These are phyloP conservation scores for Idaea dimidiata DNA, from an alignment of 2,888 invertebrate genomes.

Conservation along the genomic window DNA sequence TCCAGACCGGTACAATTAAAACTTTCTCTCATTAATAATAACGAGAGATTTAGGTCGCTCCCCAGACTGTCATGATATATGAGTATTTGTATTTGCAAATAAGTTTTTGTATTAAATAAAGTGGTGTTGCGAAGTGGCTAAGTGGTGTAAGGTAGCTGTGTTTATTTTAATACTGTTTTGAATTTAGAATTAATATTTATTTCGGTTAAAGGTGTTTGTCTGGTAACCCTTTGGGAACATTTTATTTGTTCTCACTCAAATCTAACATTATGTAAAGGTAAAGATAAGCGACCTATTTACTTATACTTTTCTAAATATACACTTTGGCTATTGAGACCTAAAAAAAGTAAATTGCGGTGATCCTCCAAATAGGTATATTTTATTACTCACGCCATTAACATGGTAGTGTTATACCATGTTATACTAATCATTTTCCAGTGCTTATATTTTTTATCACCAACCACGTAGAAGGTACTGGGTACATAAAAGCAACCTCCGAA, in stretches of 20 bases:
- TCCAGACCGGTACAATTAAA: conserved; percentile 54
- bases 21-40: conserved; percentile 68
- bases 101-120: conserved; percentile 36
- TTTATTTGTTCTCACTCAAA: too few species aligned
- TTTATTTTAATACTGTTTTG: conserved; percentile 2
- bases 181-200: not conserved
- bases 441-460: too few species aligned
- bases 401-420: too few species aligned
- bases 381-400: too few species aligned
- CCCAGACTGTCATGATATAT: conserved; percentile 30
- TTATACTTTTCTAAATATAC: not conserved
- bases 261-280: not conserved
- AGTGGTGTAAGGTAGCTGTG: conserved; percentile 2
- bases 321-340: too few species aligned
- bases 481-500: too few species aligned
- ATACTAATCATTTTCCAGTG: too few species aligned
- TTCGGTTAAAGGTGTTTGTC: not conserved
- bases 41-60: conserved; percentile 56
- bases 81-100: conserved; percentile 33
- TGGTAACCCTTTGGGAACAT: not conserved
- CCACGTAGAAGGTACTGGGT: too few species aligned
- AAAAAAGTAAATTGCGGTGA: too few species aligned
- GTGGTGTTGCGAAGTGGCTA: conserved; percentile 13
- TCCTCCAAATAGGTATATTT: too few species aligned
- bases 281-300: not conserved